Evolutionary conservation across 2,888 invertebrate species (phyloP).

Genomic region (Ypsolopha scabrella): DNA sequence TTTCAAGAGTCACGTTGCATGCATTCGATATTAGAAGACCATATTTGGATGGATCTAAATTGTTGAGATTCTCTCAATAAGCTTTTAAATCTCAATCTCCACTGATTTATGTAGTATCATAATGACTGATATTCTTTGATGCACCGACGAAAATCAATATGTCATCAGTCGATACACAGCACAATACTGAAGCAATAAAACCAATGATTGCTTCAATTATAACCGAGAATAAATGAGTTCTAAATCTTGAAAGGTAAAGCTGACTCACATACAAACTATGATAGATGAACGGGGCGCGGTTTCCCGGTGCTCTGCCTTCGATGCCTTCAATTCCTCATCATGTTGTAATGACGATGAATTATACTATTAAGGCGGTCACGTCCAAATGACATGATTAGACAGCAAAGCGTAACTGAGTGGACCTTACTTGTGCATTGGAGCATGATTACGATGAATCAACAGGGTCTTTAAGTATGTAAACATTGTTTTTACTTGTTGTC

Average conservation of each 20-base stretch:
- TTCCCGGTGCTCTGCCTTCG: slow-evolving; percentile 7
- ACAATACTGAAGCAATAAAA: neutral
- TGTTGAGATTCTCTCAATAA: too few species aligned
- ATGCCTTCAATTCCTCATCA: slow-evolving; percentile 33
- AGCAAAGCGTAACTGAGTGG: slow-evolving; percentile 13
- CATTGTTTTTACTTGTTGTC: too few species aligned
- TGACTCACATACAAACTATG: slow-evolving; percentile 23
- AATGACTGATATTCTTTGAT: too few species aligned
- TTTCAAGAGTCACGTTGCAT: slow-evolving; percentile 1
- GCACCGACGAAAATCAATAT: neutral
- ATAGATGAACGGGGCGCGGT: slow-evolving; percentile 24
- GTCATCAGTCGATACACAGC: neutral
- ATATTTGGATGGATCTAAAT: too few species aligned
- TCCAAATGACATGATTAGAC: slow-evolving; percentile 15
- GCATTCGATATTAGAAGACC: neutral
- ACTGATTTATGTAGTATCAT: too few species aligned
- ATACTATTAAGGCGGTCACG: slow-evolving; percentile 28
- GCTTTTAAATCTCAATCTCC: neutral
- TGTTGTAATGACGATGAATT: slow-evolving; percentile 45
- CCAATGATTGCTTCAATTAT: slow-evolving; percentile 1
- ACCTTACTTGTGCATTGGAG: neutral
- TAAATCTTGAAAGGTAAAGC: neutral
- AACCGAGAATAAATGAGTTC: slow-evolving; percentile 4
- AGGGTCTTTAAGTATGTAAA: neutral
- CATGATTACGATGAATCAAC: neutral